Evolutionary conservation across 2,888 invertebrate species (phyloP), one percentile per base, ranked within the genome.

Genomic region (Coelinius sp.): DNA sequence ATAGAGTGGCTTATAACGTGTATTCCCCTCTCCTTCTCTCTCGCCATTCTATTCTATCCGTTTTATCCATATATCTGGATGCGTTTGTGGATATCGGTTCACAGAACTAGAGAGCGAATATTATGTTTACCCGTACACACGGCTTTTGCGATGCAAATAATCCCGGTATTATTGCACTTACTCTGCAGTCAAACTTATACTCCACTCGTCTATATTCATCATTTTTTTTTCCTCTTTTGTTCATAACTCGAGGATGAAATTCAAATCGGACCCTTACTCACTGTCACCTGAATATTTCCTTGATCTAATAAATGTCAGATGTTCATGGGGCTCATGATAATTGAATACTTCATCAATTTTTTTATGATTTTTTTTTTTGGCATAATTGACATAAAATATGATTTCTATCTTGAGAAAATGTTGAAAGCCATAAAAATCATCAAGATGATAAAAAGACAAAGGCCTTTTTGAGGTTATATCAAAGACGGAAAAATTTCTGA

Each of bases 131-230:
- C 80, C 84, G 84, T 85, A 85, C 84, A 85, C 85, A 85, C 82
- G 83, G 85, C 83, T 85, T 59, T 84, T 85, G 85, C 84, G 85
- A 86, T 87, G 86, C 86, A 86, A 87, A 87, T 87, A 87, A 87
- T 87, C 87, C 41, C 86, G 84, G 86, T 86, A 86, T 87, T 87
- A 87, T 87, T 87, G 85, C 87, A 87, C 86, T 86, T 86, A 86
- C 85, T 85, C 84, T 81, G 76, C 80, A 79, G 70, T 73, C 70
- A 73, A 68, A 52, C 68, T 68, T 75, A n/a, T n/a, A 56, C 56
- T 7, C 59, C 59, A 35, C 17, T 20, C 46, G 68, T 31, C n/a
- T 59, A 14, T 35, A 14, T 20, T 27, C 14, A 8, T 31, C 35
- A 14, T 31, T 35, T 59, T 20, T 59, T 14, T 27, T n/a, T 27